Conservation (phyloP, 2,888 invertebrate genomes). For the Scaptomyza flava region DNA sequence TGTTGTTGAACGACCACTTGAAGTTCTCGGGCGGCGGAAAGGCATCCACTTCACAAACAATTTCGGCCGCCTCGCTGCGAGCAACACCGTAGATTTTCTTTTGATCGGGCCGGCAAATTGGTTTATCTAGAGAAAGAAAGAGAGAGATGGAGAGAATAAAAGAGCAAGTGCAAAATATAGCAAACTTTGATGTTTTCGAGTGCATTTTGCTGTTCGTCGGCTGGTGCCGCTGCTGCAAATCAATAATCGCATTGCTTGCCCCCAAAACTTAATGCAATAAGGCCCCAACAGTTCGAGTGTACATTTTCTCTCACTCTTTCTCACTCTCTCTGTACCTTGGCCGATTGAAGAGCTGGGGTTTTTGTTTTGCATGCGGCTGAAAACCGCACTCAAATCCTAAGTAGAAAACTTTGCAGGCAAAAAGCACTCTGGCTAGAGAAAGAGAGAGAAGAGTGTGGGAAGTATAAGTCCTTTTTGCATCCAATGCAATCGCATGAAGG, state of each 20-base stretch:
- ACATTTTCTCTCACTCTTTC: conserved; percentile 17
- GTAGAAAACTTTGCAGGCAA: conserved; percentile 66
- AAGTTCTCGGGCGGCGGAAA: conserved; percentile 93
- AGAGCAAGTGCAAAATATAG: conserved; percentile 20
- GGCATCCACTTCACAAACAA: conserved; percentile 93
- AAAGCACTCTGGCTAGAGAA: conserved; percentile 21
- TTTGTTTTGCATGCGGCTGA: conserved; percentile 49
- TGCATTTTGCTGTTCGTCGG: conserved; percentile 69
- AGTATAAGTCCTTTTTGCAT: conserved; percentile 16
- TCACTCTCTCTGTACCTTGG: neutral
- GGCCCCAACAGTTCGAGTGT: conserved; percentile 40
- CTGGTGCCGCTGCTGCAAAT: conserved; percentile 47
- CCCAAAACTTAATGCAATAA: conserved; percentile 60
- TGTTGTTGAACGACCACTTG: conserved; percentile 96
- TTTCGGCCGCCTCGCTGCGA: conserved; percentile 91
- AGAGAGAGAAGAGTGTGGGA: neutral
- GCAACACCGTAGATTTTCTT: conserved; percentile 93
- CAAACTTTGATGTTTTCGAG: conserved; percentile 61
- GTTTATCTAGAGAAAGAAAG: conserved; percentile 88
- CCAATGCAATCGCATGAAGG: conserved; percentile 2
- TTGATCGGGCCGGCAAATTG: conserved; percentile 90
- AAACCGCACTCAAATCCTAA: conserved; percentile 65
- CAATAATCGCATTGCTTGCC: conserved; percentile 72
- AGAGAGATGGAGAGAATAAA: neutral
- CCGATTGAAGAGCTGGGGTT: conserved; percentile 15